Conservation (phyloP, 2,113 vertebrate genomes). For the Andinoacara biseriatus region DNA sequence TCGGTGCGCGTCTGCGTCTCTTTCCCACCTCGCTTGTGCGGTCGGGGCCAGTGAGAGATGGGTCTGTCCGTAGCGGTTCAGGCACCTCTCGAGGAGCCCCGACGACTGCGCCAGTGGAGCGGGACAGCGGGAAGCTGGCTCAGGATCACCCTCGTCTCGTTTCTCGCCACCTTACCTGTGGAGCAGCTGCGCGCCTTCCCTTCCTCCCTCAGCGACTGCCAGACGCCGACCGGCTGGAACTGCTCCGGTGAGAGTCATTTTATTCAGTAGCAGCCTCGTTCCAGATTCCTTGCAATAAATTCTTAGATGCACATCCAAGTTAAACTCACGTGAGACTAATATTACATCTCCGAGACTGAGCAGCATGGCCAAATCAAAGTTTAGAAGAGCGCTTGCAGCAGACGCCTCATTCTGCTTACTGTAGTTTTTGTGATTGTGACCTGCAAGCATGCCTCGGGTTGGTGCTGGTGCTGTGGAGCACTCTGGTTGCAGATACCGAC, state of each 20-base stretch:
- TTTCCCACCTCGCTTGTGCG: slow-evolving; percentile 58
- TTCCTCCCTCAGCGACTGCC: slow-evolving; percentile 97
- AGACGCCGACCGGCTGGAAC: slow-evolving; percentile 98
- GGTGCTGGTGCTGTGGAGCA: background rate
- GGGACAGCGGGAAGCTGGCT: slow-evolving; percentile 78
- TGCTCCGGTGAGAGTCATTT: slow-evolving; percentile 90
- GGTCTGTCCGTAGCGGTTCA: slow-evolving; percentile 68
- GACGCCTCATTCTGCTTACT: background rate
- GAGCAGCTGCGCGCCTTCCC: slow-evolving; percentile 92
- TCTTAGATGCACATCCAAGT: background rate
- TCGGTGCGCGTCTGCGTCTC: slow-evolving; percentile 65
- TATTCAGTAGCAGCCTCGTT: background rate
- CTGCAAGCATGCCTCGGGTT: background rate
- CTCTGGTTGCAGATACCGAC: background rate
- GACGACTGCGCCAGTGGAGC: slow-evolving; percentile 75
- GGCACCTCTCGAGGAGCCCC: slow-evolving; percentile 66
- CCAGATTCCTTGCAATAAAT: background rate
- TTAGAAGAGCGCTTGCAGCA: background rate
- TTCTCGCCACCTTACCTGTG: slow-evolving; percentile 84
- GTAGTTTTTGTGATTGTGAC: background rate
- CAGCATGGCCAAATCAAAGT: slow-evolving; percentile 26
- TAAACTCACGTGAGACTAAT: background rate
- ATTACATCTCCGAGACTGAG: background rate
- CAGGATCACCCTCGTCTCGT: slow-evolving; percentile 79
- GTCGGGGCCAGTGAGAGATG: slow-evolving; percentile 79